Percentiles rank a stretch among this genome's conserved stretches.
Evolutionary conservation across 2,113 vertebrate species (phyloP).

Genomic region (Dasyprocta punctata): DNA sequence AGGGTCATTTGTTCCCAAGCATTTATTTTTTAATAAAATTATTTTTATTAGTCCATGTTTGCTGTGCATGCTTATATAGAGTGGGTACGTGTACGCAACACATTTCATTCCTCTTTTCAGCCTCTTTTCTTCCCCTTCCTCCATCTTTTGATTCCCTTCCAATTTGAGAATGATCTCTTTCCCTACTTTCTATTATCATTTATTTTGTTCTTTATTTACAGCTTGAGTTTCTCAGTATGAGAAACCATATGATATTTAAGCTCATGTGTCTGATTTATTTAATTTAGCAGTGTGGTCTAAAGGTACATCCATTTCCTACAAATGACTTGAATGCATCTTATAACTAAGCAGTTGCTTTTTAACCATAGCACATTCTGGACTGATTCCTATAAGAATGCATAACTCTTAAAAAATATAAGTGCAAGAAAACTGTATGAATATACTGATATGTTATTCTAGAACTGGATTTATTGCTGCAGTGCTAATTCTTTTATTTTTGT

Average conservation of each 20-base stretch:
- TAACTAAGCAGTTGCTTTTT: background rate
- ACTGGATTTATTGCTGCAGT: background rate
- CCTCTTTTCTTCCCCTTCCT: background rate
- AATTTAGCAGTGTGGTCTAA: background rate
- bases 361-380: background rate
- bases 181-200: background rate
- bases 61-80: background rate
- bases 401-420: slow-evolving; percentile 17
- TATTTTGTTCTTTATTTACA: background rate
- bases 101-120: background rate
- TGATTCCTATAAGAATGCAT: background rate
- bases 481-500: slow-evolving; percentile 11
- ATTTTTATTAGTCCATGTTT: background rate
- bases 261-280: background rate
- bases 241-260: background rate
- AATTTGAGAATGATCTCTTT: background rate
- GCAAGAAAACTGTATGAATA: background rate
- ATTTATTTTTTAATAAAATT: background rate
- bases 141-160: background rate
- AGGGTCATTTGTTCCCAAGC: background rate
- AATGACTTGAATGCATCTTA: background rate
- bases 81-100: background rate
- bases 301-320: background rate
- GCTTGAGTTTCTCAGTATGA: background rate
- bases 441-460: background rate